Conservation (phyloP, 2,888 invertebrate genomes). For the Agriopis aurantiaria region DNA sequence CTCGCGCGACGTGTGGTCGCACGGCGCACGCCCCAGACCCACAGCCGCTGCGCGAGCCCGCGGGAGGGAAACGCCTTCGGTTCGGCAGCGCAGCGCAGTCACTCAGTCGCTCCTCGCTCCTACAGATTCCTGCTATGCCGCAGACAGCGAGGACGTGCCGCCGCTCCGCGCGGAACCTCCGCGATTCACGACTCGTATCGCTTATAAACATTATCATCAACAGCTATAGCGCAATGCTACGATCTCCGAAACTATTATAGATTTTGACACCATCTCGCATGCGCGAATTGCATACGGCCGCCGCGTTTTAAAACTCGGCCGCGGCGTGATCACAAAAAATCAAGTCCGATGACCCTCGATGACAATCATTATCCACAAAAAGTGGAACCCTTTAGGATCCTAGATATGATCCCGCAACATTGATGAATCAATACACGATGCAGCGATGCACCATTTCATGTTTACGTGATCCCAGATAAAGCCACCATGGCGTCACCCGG, state of each 20-base stretch:
- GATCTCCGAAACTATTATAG: conserved; percentile 82
- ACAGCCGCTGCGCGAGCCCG: conserved; percentile 68
- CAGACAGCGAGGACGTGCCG: conserved; percentile 62
- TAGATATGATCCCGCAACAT: conserved; percentile 64
- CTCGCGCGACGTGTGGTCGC: conserved; percentile 69
- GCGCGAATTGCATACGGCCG: conserved; percentile 84
- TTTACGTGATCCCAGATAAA: conserved; percentile 89
- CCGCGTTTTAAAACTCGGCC: conserved; percentile 84
- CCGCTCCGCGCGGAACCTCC: conserved; percentile 53
- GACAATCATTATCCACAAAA: conserved; percentile 60
- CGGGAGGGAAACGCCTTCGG: conserved; percentile 83
- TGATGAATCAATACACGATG: conserved; percentile 84
- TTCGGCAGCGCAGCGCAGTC: conserved; percentile 28
- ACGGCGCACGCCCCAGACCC: conserved; percentile 78
- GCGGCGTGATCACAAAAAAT: conserved; percentile 80
- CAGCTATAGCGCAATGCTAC: conserved; percentile 68
- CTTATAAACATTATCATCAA: conserved; percentile 56
- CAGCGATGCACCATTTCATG: conserved; percentile 87
- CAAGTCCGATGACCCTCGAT: conserved; percentile 75
- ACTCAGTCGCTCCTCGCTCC: conserved; percentile 39
- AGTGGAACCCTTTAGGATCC: conserved; percentile 52
- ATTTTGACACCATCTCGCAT: conserved; percentile 85
- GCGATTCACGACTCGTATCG: conserved; percentile 60
- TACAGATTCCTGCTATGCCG: conserved; percentile 73
- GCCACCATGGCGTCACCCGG: conserved; percentile 89